Base-by-base conservation (phyloP, 2,888 invertebrate species). In the Celastrina argiolus region DNA sequence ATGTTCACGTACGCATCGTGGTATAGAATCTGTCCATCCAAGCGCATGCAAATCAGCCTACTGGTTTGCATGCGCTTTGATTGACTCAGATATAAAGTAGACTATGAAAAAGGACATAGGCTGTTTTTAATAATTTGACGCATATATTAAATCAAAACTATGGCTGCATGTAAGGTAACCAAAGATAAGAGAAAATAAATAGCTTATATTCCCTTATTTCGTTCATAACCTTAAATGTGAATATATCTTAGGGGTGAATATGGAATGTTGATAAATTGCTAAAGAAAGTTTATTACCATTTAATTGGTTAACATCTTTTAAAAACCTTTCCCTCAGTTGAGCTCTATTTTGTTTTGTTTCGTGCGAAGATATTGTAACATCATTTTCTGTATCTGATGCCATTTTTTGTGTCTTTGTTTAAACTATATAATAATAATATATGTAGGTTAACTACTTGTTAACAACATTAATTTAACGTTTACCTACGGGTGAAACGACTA, bases 321-420 rank as follows among this genome's bases (percentile, higher is more conserved):
- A 71, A 77, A 88, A 89, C n/a, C 75, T 76, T 72, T 85, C 83
- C 5, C 89, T 79, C 59, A 90, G 78, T 70, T 79, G 78, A 14
- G 84, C 80, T 70, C 82, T 51, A 7, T 28, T 28, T 18, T 8
- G 16, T 63, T 42, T 80, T 31, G 83, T 82, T 66, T 79, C 78
- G 75, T 86, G 82, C 68, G 81, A 74, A 22, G 71, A 63, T 63
- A 67, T 69, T 14, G 67, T 16, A 61, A 74, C 31, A 59, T 74
- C 74, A 65, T 72, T 74, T 42, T 71, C 72, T 36, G 18, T 16
- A 68, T 73, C 73, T 66, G 72, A 58, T 65, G 61, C 61, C 71
- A 70, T 71, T 58, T 59, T 56, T 14, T 14, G 31, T 34, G 26
- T 26, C 2, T 14, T 28, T 36, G n/a, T n/a, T n/a, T n/a, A n/a